Evolutionary conservation across 2,113 vertebrate genomes (phyloP).

Genomic region (Aptenodytes patagonicus): DNA sequence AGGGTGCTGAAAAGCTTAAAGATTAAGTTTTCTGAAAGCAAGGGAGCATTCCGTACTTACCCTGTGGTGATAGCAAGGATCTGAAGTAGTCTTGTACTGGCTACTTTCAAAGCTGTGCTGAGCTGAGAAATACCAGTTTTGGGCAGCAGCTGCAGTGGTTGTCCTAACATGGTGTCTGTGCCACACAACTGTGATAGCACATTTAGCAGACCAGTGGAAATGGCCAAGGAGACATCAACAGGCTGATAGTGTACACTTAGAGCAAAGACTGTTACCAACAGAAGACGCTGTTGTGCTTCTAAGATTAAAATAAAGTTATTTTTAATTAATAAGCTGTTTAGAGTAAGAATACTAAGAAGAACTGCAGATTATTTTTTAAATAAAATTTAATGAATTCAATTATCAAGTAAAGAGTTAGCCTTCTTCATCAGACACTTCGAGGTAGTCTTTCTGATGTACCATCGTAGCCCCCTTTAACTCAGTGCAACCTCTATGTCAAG

Average conservation of each 20-base stretch:
- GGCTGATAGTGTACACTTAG: constrained; percentile 97
- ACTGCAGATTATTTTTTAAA: background rate
- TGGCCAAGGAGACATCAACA: constrained; percentile 93
- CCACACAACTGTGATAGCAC: constrained; percentile 95
- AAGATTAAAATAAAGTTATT: background rate
- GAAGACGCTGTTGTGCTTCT: constrained; percentile 97
- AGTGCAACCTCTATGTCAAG: background rate
- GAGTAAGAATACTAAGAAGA: background rate
- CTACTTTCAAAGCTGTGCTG: constrained; percentile 94
- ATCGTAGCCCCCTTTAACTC: background rate
- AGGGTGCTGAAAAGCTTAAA: background rate
- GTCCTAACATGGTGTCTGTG: constrained; percentile 93
- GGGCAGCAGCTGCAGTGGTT: constrained; percentile 90
- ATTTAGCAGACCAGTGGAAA: constrained; percentile 92
- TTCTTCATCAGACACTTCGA: background rate
- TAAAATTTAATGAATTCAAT: background rate
- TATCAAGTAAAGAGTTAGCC: background rate
- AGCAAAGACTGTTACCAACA: constrained; percentile 95
- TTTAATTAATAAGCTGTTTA: background rate
- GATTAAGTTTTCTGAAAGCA: background rate
- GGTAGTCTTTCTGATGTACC: background rate
- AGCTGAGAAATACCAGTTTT: constrained; percentile 93
- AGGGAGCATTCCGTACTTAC: constrained; percentile 64
- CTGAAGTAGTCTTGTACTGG: constrained; percentile 93
- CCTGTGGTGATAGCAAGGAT: constrained; percentile 97